Percentiles rank a stretch among this genome's conserved stretches.
Evolutionary conservation across 2,797 vertebrate species (phyloP).

Genomic region (Gallirallus australis): DNA sequence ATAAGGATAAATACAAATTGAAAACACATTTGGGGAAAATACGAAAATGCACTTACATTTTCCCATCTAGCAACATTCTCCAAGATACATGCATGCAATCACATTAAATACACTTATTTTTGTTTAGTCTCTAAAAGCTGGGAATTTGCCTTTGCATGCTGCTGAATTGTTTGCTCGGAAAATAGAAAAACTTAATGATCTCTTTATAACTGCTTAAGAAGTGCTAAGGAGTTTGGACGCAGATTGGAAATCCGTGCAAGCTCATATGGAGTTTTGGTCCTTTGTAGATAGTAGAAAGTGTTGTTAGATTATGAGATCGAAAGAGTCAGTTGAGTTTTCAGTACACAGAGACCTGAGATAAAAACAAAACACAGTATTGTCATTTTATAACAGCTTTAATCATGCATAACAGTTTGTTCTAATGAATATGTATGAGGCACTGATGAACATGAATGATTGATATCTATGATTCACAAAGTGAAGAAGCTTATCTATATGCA

Average conservation of each 20-base stretch:
- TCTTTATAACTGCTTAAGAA: neutral
- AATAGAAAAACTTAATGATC: neutral
- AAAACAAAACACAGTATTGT: slow-evolving; percentile 49
- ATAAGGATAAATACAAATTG: neutral
- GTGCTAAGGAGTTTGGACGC: neutral
- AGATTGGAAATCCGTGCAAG: neutral
- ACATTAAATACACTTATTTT: neutral
- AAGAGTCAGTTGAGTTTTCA: slow-evolving; percentile 40
- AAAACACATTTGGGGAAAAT: neutral
- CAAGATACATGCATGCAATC: neutral
- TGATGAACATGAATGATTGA: slow-evolving; percentile 76
- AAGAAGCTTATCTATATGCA: slow-evolving; percentile 70
- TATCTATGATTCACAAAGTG: slow-evolving; percentile 69
- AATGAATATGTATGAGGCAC: slow-evolving; percentile 61
- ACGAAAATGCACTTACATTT: neutral
- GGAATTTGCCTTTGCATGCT: neutral
- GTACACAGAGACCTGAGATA: slow-evolving; percentile 24
- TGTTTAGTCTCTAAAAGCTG: neutral
- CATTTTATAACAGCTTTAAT: slow-evolving; percentile 42
- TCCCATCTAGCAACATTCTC: neutral
- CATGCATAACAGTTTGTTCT: neutral
- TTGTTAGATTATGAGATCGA: slow-evolving; percentile 25
- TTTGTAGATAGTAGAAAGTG: slow-evolving; percentile 34
- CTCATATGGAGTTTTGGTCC: neutral
- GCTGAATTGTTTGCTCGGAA: neutral